These are phyloP conservation scores for Drosophila rellima DNA, from an alignment of 2,888 invertebrate genomes.

Conservation along the genomic window DNA sequence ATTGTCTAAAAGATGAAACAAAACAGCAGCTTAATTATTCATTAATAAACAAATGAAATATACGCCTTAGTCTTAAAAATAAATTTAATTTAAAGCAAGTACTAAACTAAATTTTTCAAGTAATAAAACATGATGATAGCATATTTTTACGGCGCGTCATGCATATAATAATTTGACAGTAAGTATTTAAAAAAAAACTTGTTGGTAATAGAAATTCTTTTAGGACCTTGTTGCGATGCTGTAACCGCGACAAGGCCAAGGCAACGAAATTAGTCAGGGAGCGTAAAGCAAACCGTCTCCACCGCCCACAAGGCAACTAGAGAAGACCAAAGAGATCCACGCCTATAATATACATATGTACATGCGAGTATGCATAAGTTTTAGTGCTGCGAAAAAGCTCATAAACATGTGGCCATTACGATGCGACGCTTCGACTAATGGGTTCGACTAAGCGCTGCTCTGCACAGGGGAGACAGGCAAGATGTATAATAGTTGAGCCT, in stretches of 20 bases:
- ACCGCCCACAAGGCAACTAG: slow-evolving; percentile 38
- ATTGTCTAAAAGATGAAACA: no score
- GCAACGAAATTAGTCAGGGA: slow-evolving; percentile 48
- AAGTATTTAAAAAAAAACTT: not conserved
- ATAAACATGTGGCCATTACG: slow-evolving; percentile 74
- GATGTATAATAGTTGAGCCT: slow-evolving; percentile 17
- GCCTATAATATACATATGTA: slow-evolving; percentile 30
- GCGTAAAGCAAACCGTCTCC: slow-evolving; percentile 44
- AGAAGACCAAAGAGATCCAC: slow-evolving; percentile 12
- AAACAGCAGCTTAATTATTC: no score
- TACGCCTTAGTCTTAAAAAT: not conserved
- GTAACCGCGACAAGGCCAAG: slow-evolving; percentile 42
- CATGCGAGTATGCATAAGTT: slow-evolving; percentile 54
- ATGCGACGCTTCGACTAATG: slow-evolving; percentile 66
- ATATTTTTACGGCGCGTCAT: slow-evolving; percentile 10
- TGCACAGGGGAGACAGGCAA: not conserved
- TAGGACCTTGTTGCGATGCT: slow-evolving; percentile 3
- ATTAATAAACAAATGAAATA: not conserved
- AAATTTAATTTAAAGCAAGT: not conserved
- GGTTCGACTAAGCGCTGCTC: slow-evolving; percentile 35
- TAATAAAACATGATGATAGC: not conserved
- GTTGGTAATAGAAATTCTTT: not conserved
- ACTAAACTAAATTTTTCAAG: not conserved
- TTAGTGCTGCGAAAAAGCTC: slow-evolving; percentile 58
- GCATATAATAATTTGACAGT: slow-evolving; percentile 11